These are phyloP conservation scores for Calyptommatus sinebrachiatus DNA, from an alignment of 2,113 vertebrate species.

Conservation along the genomic window DNA sequence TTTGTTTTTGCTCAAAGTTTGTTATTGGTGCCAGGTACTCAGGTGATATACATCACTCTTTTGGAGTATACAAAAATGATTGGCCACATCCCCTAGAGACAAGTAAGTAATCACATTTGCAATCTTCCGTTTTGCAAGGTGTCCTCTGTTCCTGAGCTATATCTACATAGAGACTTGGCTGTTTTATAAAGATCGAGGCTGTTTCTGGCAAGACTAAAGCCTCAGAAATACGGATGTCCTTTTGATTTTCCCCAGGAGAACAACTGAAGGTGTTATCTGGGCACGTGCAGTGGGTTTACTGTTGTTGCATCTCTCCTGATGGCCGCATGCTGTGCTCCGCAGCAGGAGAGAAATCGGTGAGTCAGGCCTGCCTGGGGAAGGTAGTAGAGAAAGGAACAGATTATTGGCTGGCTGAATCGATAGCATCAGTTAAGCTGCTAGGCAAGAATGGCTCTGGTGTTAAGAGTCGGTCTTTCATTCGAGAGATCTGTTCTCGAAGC, in stretches of 20 bases:
- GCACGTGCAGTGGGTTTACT: conserved; percentile 92
- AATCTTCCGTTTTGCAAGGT: no score
- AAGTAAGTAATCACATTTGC: no score
- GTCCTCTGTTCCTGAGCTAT: no score
- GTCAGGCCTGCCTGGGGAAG: conserved; percentile 37
- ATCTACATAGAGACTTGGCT: no score
- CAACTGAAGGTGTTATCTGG: conserved; percentile 86
- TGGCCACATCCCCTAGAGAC: no score
- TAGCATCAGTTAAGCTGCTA: not conserved
- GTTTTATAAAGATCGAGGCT: not conserved
- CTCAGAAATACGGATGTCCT: rapidly evolving
- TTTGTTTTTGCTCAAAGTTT: no score
- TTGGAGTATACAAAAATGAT: no score
- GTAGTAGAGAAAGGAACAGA: not conserved
- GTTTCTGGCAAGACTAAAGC: not conserved
- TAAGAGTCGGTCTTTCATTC: no score
- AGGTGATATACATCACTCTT: no score
- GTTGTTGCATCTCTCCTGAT: conserved; percentile 90
- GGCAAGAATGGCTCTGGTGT: no score
- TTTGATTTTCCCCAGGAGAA: conserved; percentile 72
- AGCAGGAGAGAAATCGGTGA: conserved; percentile 88
- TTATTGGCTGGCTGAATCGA: not conserved
- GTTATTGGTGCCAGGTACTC: no score
- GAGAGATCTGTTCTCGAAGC: no score
- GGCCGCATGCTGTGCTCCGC: conserved; percentile 93